A percentile compares a stretch with the other conserved stretches of the same genome.
These are phyloP conservation scores for Mastomys natalensis DNA, from an alignment of 2,113 vertebrate genomes.

Conservation along the genomic window DNA sequence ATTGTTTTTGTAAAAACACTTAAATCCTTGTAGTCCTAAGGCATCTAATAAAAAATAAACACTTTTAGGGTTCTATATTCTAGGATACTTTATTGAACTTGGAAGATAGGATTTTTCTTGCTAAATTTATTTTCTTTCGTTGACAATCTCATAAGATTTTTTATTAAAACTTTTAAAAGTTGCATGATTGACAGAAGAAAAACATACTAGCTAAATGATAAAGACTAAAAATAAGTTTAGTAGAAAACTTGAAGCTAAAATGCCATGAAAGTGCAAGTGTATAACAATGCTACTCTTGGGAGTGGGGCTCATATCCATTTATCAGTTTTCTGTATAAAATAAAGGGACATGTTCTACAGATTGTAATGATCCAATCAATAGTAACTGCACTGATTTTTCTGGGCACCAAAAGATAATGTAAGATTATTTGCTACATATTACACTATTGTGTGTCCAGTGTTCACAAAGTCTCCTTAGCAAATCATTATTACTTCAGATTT, in stretches of 20 bases:
- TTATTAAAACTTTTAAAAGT: conserved; percentile 79
- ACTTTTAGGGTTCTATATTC: conserved; percentile 86
- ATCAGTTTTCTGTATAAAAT: not conserved
- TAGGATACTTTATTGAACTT: conserved; percentile 82
- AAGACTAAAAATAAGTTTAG: conserved; percentile 65
- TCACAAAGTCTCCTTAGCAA: conserved; percentile 58
- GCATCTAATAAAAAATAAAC: conserved; percentile 91
- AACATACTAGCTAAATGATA: conserved; percentile 56
- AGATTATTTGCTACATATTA: conserved; percentile 38
- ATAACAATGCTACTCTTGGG: conserved; percentile 38
- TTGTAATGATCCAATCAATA: conserved; percentile 38
- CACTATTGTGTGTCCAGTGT: conserved; percentile 33
- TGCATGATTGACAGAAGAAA: conserved; percentile 56
- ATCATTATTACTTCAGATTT: conserved; percentile 51
- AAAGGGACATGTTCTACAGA: conserved; percentile 30
- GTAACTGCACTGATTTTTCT: conserved; percentile 38
- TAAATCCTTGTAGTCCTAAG: conserved; percentile 94
- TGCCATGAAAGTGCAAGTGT: not conserved
- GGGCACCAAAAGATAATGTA: conserved; percentile 45
- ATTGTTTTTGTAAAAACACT: conserved; percentile 92
- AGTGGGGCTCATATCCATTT: conserved; percentile 24
- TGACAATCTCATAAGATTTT: conserved; percentile 72
- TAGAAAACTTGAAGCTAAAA: conserved; percentile 64
- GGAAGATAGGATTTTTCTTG: conserved; percentile 72
- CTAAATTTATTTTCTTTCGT: conserved; percentile 76